Evolutionary conservation across 2,113 vertebrate genomes (phyloP).

Genomic region (Triplophysa dalaica): DNA sequence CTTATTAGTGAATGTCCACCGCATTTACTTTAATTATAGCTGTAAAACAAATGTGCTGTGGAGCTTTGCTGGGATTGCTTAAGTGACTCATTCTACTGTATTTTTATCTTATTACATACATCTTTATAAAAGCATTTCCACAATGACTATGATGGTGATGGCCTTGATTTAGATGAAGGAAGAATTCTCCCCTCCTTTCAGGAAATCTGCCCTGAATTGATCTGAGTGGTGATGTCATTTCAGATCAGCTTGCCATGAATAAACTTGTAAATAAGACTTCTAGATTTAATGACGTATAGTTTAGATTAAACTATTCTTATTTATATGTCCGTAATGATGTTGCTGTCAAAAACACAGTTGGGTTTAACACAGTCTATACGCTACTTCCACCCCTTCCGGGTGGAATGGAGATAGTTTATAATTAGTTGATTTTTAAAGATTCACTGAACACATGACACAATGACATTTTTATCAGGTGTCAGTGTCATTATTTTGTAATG

Average conservation of each 20-base stretch:
- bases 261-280: conserved; percentile 1
- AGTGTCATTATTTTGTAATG: too few species aligned
- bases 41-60: neutral
- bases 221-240: neutral
- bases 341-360: too few species aligned
- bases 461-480: too few species aligned
- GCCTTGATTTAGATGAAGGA: too few species aligned
- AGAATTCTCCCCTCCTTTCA: too few species aligned
- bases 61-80: neutral
- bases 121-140: too few species aligned
- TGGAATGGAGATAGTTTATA: too few species aligned
- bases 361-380: too few species aligned
- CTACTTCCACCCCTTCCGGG: too few species aligned
- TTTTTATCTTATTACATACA: neutral
- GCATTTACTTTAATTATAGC: conserved; percentile 1
- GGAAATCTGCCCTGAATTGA: neutral
- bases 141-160: too few species aligned
- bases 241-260: neutral
- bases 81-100: neutral
- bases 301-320: neutral
- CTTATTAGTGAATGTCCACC: neutral
- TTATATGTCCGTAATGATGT: conserved; percentile 1
- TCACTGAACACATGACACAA: too few species aligned
- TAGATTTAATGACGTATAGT: neutral
- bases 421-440: too few species aligned